Evolutionary conservation across 2,113 vertebrate species (phyloP), one percentile per base, ranked within the genome.

Genomic region (Phyllostomus discolor): DNA sequence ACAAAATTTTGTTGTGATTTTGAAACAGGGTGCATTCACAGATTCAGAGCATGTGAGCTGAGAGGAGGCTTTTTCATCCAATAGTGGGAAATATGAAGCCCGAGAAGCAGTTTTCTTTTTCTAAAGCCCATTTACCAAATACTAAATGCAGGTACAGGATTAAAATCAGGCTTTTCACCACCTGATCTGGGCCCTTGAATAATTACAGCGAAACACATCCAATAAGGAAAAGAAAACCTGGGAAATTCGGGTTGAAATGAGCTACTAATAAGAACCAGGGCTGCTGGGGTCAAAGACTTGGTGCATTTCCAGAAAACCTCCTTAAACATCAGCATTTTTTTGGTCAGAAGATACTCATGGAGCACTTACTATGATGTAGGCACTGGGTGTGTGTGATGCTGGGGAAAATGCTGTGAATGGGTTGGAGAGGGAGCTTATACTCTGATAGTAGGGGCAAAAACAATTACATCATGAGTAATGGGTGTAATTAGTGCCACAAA

Each of bases 401-500:
- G 46, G 46, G 33, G 67, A 43, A 52, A 43, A 22, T 31, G 26
- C 76, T 52, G 10, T 66, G 54, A 83, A 80, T 11, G 52, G 62
- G 6, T 43, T 48, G 28, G 31, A 35, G 31, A 73, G 15, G 50
- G 28, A 83, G 20, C 12, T 90, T 48, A 33, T 35, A 35, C 64
- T 76, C 3, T 62, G 5, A 17, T 33, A 69, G 9, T 8, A 15
- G 28, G 19, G 5, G 19, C 24, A 84, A 73, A 85, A 59, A 38
- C 38, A 31, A 26, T 28, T 3, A 26, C 20, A 24, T 12, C 76
- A 35, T 46, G 26, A 38, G 7, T 50, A 90, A 26, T 31, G 31
- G 10, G 7, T 54, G 16, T 84, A 24, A 28, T 46, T 57, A 2
- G 0, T 59, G 2, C 67, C 11, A 59, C 0, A 0, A 79, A 59